Base-by-base conservation (phyloP, 37 sponge, comb jelly and placozoan genomes). In the Spongilla lacustris region DNA sequence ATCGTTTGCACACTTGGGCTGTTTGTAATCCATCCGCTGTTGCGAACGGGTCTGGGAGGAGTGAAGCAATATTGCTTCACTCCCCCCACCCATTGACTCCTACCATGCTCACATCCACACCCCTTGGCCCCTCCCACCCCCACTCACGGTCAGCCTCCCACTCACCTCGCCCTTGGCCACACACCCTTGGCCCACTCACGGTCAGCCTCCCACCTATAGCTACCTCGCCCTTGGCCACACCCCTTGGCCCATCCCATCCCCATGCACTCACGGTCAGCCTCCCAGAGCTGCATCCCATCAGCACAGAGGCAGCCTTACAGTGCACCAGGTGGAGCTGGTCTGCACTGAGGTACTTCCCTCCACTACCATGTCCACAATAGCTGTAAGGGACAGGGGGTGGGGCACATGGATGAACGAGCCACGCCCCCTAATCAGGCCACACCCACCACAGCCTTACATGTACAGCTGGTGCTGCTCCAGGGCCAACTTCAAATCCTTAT, bases 271-370 rank as follows among this genome's bases (percentile, higher is more conserved):
- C n/a, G n/a, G n/a, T n/a, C n/a, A 97, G 81, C 27, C 86, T 86
- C 27, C 90, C 95, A 41, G 92, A 94, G 83, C 94, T 91, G 69
- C 98, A 97, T 35, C 98, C 98, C 87, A 95, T 91, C 78, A 95
- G 85, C 36, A 97, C 76, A 11, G 93, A 72, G 25, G 88, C 75
- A 34, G 98, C 95, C 38, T 48, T 66, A 48, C 92, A 80, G 66
- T 73, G 48, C 27, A 97, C 82, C 69, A 89, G 73, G 41, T 90
- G 89, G 25, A 95, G 32, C 24, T 78, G 76, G 38, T 75, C 69
- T 25, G 79, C 68, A 28, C 46, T 41, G 2, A 95, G 78, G 35
- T 72, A 93, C 71, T 87, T 85, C 13, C 78, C 68, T 24, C 94
- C 96, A 36, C 58, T 49, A 67, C 91, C 93, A 58, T 95, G 96